Percentiles rank a stretch among this genome's conserved stretches.
Evolutionary conservation across 2,797 vertebrate genomes (phyloP).

Genomic region (Argyrosomus regius): DNA sequence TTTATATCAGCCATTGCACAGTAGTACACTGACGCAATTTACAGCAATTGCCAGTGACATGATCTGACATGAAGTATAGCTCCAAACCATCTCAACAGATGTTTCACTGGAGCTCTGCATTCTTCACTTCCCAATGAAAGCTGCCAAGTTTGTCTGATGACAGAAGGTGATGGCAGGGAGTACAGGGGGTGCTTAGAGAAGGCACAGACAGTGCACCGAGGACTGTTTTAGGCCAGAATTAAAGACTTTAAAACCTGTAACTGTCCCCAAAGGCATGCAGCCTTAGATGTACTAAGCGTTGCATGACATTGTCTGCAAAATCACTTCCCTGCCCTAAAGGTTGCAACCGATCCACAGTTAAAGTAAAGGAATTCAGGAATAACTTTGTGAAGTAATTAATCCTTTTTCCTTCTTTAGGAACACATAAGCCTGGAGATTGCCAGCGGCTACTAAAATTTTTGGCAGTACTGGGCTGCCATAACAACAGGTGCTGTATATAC

Average conservation of each 20-base stretch:
- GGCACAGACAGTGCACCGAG: constrained; percentile 24
- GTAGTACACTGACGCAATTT: constrained; percentile 55
- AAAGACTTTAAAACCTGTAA: constrained; percentile 49
- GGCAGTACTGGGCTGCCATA: background rate
- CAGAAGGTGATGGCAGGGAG: constrained; percentile 46
- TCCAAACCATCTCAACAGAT: constrained; percentile 60
- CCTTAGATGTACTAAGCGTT: constrained; percentile 15
- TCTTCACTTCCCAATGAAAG: constrained; percentile 28
- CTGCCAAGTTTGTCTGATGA: constrained; percentile 55
- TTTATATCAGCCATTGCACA: constrained; percentile 46
- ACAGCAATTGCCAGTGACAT: constrained; percentile 57
- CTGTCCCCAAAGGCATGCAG: constrained; percentile 13
- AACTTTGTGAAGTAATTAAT: constrained; percentile 19
- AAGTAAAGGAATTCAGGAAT: background rate
- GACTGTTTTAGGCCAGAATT: constrained; percentile 25
- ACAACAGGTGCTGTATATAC: constrained; percentile 23
- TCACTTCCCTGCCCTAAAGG: constrained; percentile 4
- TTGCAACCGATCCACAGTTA: constrained; percentile 4
- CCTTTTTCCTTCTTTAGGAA: constrained; percentile 2
- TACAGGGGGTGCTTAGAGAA: constrained; percentile 43
- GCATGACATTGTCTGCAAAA: constrained; percentile 23
- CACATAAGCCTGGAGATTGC: background rate
- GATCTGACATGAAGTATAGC: constrained; percentile 63
- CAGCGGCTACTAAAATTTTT: constrained; percentile 3
- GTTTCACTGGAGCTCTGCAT: constrained; percentile 42